phyloP scores from a whole-genome alignment of 2,888 invertebrate species.

The Lithophane socia region DNA sequence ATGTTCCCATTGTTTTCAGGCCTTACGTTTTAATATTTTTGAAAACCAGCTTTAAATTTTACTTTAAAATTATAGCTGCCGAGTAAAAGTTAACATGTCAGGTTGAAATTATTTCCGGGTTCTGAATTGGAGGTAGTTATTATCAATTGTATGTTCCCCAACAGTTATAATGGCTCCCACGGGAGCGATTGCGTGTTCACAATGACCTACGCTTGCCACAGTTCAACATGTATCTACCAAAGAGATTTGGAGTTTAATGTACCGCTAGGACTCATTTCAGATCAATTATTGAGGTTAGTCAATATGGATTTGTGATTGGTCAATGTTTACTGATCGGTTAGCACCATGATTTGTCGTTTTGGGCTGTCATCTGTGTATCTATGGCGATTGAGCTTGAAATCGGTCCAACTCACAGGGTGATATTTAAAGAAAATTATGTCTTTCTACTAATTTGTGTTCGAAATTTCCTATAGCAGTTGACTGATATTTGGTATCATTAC shows the following conservation, averaged over 20 bases:
- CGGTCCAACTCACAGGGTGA: not conserved
- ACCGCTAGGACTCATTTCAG: conserved; percentile 11
- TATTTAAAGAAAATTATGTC: not conserved
- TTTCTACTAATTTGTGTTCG: not conserved
- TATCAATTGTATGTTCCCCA: conserved; percentile 37
- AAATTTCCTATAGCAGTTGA: not conserved
- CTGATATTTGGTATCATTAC: too few species aligned
- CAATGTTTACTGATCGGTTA: conserved; percentile 10
- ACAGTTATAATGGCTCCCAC: conserved; percentile 18
- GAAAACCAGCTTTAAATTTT: not conserved
- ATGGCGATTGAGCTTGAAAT: conserved; percentile 2
- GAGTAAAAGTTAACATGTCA: not conserved
- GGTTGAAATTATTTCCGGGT: conserved; percentile 13
- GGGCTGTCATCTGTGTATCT: conserved; percentile 2
- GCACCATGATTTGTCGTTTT: not conserved
- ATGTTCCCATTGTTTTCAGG: not conserved
- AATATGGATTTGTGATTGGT: conserved; percentile 20
- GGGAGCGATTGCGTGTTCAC: conserved; percentile 29
- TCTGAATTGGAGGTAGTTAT: conserved; percentile 8
- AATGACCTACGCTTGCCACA: conserved; percentile 33
- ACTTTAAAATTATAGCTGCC: not conserved
- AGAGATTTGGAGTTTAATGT: conserved; percentile 17
- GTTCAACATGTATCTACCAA: conserved; percentile 16
- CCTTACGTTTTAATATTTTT: not conserved
- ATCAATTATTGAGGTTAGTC: conserved; percentile 41